phyloP scores from a whole-genome alignment of 2,888 invertebrate species.

The Ochlodes sylvanus region DNA sequence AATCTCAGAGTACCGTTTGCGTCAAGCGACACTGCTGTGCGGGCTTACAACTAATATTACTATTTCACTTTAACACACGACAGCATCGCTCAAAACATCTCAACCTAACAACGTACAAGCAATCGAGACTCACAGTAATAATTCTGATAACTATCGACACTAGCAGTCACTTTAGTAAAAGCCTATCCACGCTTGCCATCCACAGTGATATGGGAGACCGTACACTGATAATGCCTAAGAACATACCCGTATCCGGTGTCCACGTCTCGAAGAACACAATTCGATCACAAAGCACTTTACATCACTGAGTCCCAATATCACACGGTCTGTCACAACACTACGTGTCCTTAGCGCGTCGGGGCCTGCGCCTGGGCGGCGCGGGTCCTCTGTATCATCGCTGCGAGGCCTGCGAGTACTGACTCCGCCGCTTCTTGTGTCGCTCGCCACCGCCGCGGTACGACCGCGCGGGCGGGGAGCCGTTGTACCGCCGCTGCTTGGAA shows the following conservation, averaged over 20 bases:
- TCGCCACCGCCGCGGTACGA: conserved; percentile 43
- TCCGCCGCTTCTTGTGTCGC: conserved; percentile 63
- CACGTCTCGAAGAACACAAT: too few relatives aligned
- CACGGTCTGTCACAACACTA: background rate
- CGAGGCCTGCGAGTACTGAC: conserved; percentile 56
- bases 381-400: conserved; percentile 53
- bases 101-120: background rate
- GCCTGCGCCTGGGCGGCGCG: conserved; percentile 30
- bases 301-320: background rate
- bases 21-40: background rate
- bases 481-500: conserved; percentile 62
- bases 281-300: background rate
- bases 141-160: conserved; percentile 4
- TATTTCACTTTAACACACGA: background rate
- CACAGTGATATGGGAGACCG: too few relatives aligned
- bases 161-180: background rate
- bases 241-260: background rate
- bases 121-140: conserved; percentile 1
- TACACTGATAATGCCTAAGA: background rate
- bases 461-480: conserved; percentile 48
- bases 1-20: conserved; percentile 1
- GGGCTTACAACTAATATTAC: background rate
- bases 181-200: too few relatives aligned
- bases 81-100: background rate
- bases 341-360: conserved; percentile 8